Evolutionary conservation across 2,888 invertebrate genomes (phyloP).

Genomic region (Sarcophaga rosellei): DNA sequence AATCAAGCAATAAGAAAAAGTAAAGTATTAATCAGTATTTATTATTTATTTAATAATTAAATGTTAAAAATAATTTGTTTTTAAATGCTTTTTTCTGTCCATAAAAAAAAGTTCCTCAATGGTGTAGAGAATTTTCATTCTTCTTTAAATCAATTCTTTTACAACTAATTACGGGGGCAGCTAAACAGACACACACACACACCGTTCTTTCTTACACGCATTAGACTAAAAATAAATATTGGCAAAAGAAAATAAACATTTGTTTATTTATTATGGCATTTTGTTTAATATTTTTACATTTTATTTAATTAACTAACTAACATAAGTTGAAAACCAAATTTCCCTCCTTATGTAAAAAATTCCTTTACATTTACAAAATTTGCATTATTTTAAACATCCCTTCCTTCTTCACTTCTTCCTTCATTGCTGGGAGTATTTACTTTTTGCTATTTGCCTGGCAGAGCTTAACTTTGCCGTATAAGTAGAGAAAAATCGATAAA

Average conservation of each 20-base stretch:
- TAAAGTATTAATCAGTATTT: constrained; percentile 10
- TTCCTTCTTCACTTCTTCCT: not conserved
- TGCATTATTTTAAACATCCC: too few species aligned
- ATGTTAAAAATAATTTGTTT: constrained; percentile 1
- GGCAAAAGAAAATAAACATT: too few species aligned
- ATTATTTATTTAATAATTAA: not conserved
- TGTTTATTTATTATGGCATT: too few species aligned
- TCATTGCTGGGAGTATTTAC: not conserved
- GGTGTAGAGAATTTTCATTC: constrained; percentile 57
- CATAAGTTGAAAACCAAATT: too few species aligned
- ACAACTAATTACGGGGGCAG: not conserved
- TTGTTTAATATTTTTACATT: too few species aligned
- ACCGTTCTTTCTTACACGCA: too few species aligned
- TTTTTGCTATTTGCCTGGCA: not conserved
- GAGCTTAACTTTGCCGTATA: constrained; percentile 1
- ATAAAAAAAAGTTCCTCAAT: not conserved
- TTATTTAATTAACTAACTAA: too few species aligned
- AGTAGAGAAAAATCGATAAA: constrained; percentile 55
- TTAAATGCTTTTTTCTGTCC: constrained; percentile 36
- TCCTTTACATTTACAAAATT: too few species aligned
- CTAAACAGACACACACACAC: too few species aligned
- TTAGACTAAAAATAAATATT: too few species aligned
- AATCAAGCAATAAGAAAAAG: constrained; percentile 27
- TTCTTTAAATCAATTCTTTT: constrained; percentile 14
- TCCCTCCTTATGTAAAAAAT: too few species aligned